Base-by-base conservation (phyloP, 1,140 invertebrate genomes). In the Orius laevigatus region DNA sequence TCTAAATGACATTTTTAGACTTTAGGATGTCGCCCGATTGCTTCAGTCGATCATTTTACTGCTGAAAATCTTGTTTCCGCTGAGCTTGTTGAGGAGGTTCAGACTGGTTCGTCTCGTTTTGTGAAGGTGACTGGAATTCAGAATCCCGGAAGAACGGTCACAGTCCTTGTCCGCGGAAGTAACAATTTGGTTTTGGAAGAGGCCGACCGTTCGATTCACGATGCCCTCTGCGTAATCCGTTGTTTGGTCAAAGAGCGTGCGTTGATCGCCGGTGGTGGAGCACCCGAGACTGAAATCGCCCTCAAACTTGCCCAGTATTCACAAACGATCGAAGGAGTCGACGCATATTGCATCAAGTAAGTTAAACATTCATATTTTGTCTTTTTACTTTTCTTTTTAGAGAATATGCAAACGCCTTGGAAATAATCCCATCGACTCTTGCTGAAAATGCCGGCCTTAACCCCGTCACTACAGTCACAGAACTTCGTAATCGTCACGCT, bases 361-460 rank as follows among this genome's bases (percentile, higher is more conserved):
- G 48, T 44, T n/a, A 10, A 5, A 12, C 31, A n/a, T 25, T 49
- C 12, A 11, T 46, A 8, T 48, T 43, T 36, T 34, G 14, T 50
- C 40, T 48, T 19, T 47, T 48, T 16, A 36, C 20, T 45, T 41
- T 42, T 48, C 10, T 16, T 55, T 66, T 67, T 54, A 74, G 84
- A 54, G 92, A 89, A 1, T 99, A 89, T 71, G 91, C 94, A 6
- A 86, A 96, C 63, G 91, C 95, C 1, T 68, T 99, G 16, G 93
- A 98, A 70, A 81, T 98, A 3, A 88, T 99, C 61, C 96, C 96
- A 2, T 94, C 82, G 44, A 99, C 96, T 2, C 69, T 99, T 46
- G 91, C 96, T n/a, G 96, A 99, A 69, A 99, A 99, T 67, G 94
- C 95, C 18, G 95, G 96, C n/a, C 70, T 99, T 2, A 98, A 95